Evolutionary conservation across 2,888 invertebrate genomes (phyloP).

Genomic region (Tetanocera ferruginea): DNA sequence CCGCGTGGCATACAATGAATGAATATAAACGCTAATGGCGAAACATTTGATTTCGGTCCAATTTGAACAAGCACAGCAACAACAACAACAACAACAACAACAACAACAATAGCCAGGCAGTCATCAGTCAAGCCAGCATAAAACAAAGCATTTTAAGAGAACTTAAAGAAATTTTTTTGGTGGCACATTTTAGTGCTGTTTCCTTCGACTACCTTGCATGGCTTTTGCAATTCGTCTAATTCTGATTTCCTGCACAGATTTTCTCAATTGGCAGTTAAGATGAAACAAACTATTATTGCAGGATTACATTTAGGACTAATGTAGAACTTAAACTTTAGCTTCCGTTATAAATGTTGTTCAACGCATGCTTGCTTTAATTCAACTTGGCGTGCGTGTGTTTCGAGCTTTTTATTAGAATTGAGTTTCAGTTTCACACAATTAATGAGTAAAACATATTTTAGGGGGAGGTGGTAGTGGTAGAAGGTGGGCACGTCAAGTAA

Average conservation of each 20-base stretch:
- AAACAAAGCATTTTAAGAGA: too few species aligned
- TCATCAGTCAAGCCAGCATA: background rate
- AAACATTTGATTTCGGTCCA: slow-evolving; percentile 21
- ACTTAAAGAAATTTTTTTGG: background rate
- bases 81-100: background rate
- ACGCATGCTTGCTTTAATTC: background rate
- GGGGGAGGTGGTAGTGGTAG: too few species aligned
- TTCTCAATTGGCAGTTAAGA: background rate
- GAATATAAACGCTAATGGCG: slow-evolving; percentile 28
- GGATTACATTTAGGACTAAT: background rate
- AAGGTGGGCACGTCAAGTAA: background rate
- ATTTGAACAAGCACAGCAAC: background rate
- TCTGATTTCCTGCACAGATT: background rate
- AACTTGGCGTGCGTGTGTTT: background rate
- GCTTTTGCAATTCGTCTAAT: background rate
- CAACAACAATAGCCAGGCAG: background rate
- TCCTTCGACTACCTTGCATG: background rate
- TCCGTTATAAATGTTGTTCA: background rate
- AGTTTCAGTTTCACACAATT: slow-evolving; percentile 14
- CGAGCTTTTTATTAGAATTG: too few species aligned
- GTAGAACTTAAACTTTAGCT: background rate
- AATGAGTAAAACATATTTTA: slow-evolving; percentile 19
- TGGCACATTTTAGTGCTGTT: background rate
- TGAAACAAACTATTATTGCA: background rate
- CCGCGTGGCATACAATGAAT: background rate